Evolutionary conservation across 2,888 invertebrate genomes (phyloP).

Genomic region (Chaetoderma sp.): DNA sequence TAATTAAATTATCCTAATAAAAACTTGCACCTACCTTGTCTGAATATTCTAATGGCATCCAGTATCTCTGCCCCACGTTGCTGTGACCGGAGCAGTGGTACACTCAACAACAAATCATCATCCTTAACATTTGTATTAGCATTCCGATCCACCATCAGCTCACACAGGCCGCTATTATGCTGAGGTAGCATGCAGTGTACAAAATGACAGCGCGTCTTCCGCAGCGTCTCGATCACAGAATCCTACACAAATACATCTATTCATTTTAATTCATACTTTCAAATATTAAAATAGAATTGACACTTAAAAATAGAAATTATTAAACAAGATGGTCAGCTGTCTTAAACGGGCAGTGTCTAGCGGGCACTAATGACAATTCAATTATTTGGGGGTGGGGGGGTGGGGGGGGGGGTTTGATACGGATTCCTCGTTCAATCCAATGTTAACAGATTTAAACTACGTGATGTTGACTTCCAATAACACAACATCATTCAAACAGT

Average conservation of each 20-base stretch:
- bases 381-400: too few species aligned
- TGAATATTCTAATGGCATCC: slow-evolving; percentile 88
- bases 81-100: slow-evolving; percentile 82
- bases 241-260: slow-evolving; percentile 74
- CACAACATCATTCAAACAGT: too few species aligned
- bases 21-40: slow-evolving; percentile 76
- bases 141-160: slow-evolving; percentile 64
- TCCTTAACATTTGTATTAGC: slow-evolving; percentile 48
- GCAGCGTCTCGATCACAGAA: slow-evolving; percentile 88
- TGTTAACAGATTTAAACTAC: too few species aligned
- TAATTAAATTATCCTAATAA: too few species aligned
- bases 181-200: slow-evolving; percentile 87
- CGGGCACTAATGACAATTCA: too few species aligned
- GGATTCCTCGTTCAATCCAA: too few species aligned
- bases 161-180: slow-evolving; percentile 79
- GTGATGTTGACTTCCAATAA: too few species aligned
- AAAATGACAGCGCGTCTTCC: slow-evolving; percentile 88
- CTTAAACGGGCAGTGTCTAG: too few species aligned
- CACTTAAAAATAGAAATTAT: neutral
- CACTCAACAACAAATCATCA: slow-evolving; percentile 76
- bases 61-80: slow-evolving; percentile 90
- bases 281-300: slow-evolving; percentile 1
- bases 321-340: neutral
- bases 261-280: neutral
- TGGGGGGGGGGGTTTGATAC: too few species aligned